phyloP scores from a whole-genome alignment of 2,113 vertebrate genomes.

The Phalacrocorax carbo region DNA sequence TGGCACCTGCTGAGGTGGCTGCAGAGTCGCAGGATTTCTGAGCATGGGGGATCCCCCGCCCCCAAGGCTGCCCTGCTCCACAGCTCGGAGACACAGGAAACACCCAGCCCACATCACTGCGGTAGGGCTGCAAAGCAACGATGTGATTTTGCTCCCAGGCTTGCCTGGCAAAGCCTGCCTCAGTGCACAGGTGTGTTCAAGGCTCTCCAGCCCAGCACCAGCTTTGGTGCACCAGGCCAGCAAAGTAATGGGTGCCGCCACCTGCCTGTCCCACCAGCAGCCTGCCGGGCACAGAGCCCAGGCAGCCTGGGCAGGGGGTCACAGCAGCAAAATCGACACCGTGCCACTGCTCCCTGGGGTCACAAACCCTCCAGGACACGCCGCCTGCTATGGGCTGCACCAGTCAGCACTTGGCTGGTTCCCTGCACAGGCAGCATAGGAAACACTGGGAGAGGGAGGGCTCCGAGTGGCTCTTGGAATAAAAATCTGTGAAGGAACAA shows the following conservation, averaged over 20 bases:
- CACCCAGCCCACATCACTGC: rapidly evolving
- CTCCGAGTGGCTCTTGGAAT: rapidly evolving
- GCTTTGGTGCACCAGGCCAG: not conserved
- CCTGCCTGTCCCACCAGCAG: not conserved
- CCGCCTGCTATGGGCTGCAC: not conserved
- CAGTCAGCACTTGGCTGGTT: not conserved
- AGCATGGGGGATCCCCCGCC: not conserved
- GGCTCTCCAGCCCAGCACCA: not conserved
- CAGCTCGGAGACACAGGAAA: not conserved
- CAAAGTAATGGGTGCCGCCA: not conserved
- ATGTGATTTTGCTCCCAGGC: not conserved
- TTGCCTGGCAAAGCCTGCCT: not conserved
- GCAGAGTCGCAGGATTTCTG: not conserved
- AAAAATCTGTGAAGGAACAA: not conserved
- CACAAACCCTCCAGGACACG: rapidly evolving
- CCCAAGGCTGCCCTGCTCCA: not conserved
- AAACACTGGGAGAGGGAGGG: not conserved
- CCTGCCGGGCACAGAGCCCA: not conserved
- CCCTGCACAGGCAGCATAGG: not conserved
- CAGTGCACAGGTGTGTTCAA: rapidly evolving
- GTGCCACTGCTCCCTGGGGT: not conserved
- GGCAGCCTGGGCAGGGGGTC: not conserved
- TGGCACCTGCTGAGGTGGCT: not conserved
- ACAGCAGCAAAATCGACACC: rapidly evolving
- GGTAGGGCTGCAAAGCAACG: not conserved